Evolutionary conservation across 2,888 invertebrate species (phyloP).

Genomic region (Buathra laborator): DNA sequence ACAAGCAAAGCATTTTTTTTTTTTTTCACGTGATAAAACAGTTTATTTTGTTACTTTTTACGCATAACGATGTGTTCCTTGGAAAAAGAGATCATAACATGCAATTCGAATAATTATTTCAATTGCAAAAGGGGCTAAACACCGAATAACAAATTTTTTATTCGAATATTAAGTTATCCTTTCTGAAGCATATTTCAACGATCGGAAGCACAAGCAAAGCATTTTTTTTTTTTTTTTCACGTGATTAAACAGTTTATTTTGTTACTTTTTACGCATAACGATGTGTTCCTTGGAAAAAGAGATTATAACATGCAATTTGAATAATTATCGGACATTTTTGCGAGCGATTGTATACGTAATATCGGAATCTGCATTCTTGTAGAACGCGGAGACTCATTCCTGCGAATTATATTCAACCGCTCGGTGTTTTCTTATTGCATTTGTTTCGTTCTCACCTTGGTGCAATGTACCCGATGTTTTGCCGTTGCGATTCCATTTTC

Average conservation of each 20-base stretch:
- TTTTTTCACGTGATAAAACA: too few relatives aligned
- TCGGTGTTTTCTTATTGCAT: conserved; percentile 13
- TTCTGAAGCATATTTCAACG: not conserved
- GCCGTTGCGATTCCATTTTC: conserved; percentile 46
- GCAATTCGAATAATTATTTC: not conserved
- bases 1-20: not conserved
- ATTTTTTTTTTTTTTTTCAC: not conserved
- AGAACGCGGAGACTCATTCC: conserved; percentile 7
- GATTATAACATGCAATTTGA: not conserved
- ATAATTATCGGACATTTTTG: not conserved
- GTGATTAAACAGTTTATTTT: too few relatives aligned
- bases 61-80: too few relatives aligned
- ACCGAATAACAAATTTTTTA: not conserved
- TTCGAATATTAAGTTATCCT: not conserved
- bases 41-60: too few relatives aligned
- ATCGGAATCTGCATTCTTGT: not conserved
- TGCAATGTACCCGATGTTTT: conserved; percentile 49
- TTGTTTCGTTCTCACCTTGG: conserved; percentile 43
- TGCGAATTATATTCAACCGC: not conserved
- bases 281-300: not conserved
- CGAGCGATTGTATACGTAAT: not conserved
- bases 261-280: too few relatives aligned
- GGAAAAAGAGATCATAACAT: not conserved
- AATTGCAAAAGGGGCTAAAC: not conserved
- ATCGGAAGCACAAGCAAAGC: not conserved